Conservation (phyloP, 2,113 vertebrate species). For the Mola mola region DNA sequence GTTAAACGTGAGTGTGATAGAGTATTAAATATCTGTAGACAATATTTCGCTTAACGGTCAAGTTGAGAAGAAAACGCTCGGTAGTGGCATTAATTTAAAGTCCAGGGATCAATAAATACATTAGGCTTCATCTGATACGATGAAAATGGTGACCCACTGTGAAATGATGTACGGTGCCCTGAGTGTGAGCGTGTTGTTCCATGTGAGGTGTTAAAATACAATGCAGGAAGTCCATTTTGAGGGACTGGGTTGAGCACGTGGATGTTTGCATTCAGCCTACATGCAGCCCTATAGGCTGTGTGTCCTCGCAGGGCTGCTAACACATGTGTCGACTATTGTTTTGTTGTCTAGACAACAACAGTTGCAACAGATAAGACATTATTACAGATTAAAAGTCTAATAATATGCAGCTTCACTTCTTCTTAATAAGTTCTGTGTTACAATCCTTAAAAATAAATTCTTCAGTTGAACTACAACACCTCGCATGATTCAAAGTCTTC, state of each 20-base stretch:
- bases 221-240: not conserved
- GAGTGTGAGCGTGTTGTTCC: not conserved
- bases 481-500: no score
- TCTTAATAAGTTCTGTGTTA: not conserved
- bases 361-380: not conserved
- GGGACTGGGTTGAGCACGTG: not conserved
- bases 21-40: no score
- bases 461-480: not conserved
- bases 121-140: no score
- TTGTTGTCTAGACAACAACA: constrained; percentile 4
- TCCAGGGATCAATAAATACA: no score
- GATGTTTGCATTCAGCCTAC: not conserved
- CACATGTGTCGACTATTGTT: not conserved
- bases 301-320: not conserved
- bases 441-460: constrained; percentile 9
- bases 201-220: not conserved
- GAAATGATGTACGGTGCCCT: no score
- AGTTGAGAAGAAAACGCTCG: no score
- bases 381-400: not conserved
- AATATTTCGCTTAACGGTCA: no score
- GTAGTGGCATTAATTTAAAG: no score
- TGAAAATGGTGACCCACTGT: no score
- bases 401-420: not conserved
- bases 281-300: not conserved
- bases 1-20: no score